phyloP scores from a whole-genome alignment of 2,888 invertebrate species.

The Papilio demoleus region DNA sequence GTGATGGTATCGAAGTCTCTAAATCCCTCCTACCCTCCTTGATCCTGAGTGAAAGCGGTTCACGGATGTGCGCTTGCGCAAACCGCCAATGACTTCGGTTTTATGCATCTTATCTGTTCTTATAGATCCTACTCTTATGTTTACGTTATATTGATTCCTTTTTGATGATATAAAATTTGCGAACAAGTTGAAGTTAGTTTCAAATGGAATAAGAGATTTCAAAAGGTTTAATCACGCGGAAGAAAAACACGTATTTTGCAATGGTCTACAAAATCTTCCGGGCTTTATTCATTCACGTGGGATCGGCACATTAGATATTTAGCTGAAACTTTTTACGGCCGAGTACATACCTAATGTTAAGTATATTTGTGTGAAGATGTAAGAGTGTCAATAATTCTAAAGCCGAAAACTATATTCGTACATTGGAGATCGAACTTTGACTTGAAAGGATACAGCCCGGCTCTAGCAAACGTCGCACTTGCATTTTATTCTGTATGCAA shows the following conservation, averaged over 20 bases:
- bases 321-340: too few species aligned
- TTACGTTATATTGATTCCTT: neutral
- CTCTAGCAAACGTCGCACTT: neutral
- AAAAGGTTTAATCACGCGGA: too few species aligned
- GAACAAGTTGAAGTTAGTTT: neutral
- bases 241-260: too few species aligned
- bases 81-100: conserved; percentile 22
- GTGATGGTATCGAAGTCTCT: conserved; percentile 15
- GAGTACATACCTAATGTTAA: too few species aligned
- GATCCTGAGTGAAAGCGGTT: conserved; percentile 39
- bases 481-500: neutral
- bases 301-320: too few species aligned
- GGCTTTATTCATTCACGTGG: too few species aligned
- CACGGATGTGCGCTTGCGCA: conserved; percentile 38
- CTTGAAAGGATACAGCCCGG: neutral
- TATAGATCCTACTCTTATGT: conserved; percentile 23
- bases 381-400: too few species aligned
- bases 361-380: too few species aligned
- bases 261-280: too few species aligned
- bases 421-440: too few species aligned
- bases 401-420: too few species aligned
- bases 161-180: neutral
- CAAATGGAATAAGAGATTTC: too few species aligned
- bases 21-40: conserved; percentile 30
- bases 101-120: conserved; percentile 32